Conservation (phyloP, 1,140 invertebrate species). For the Procambarus virginalis region DNA sequence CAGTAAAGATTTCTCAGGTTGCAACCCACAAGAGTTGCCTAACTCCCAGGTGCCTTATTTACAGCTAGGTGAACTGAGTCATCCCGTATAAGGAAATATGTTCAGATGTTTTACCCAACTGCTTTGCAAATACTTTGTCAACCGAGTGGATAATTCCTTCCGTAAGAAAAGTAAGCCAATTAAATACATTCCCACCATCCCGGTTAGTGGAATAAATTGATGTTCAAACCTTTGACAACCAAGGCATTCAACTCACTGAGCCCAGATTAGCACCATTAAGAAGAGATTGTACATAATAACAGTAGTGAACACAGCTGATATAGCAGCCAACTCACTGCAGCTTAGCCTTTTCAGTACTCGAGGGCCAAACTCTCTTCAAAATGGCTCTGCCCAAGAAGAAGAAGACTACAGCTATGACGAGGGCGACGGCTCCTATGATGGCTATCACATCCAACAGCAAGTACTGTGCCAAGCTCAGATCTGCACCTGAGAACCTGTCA, state of each 20-base stretch:
- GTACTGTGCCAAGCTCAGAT: constrained; percentile 55
- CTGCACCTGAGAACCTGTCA: constrained; percentile 39
- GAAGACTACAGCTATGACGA: background rate
- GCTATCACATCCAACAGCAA: constrained; percentile 54
- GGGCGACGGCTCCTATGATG: constrained; percentile 29
- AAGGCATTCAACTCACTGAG: background rate
- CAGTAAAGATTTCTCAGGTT: no score
- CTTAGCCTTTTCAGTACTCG: constrained; percentile 4
- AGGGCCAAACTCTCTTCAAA: constrained; percentile 16
- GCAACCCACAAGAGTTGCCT: no score
- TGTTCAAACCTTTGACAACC: no score
- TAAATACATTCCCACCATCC: no score
- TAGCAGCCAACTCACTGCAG: constrained; percentile 8
- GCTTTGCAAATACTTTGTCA: no score
- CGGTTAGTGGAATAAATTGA: no score
- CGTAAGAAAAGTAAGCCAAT: no score
- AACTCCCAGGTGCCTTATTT: no score
- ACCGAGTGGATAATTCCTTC: no score
- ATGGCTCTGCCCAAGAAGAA: constrained; percentile 34
- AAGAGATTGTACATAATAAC: constrained; percentile 5
- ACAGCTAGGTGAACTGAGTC: no score
- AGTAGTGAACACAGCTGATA: background rate
- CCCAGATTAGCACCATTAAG: background rate
- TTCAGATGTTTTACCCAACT: no score
- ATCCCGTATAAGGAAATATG: no score